Evolutionary conservation across 2,888 invertebrate genomes (phyloP), one percentile per base, ranked within the genome.

Genomic region (Malthinus flaveolus): DNA sequence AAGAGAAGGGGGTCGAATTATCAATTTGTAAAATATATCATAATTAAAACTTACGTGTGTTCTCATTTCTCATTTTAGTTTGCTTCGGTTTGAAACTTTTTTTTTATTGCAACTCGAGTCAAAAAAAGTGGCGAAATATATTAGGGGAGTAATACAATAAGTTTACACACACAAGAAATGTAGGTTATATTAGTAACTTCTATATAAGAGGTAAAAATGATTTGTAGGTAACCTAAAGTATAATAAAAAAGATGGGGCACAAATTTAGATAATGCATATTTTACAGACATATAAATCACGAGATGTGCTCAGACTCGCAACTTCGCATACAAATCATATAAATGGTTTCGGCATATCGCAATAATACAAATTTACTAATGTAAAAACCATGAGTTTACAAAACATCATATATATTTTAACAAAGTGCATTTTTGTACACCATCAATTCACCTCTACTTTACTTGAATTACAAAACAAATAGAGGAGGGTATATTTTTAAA

Each of bases 241-340:
- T 72, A 75, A 78, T 77, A 77, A 78, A 77, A 77, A 76, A 77
- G 76, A 77, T 73, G 70, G 73, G 76, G 72, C 76, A 71, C 76
- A 75, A 78, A 78, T 78, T 78, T 75, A 76, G 76, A 76, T 77
- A 78, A 77, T 78, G 77, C 76, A 77, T 77, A 77, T 77, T 77
- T 76, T 73, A 76, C 77, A 76, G 78, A 74, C 73, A 66, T 66
- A 74, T 76, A 75, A 74, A 76, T 76, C 76, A 76, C 69, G 71
- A 70, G 71, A 71, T 73, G 74, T 74, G 75, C 71, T 70, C 65
- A 66, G 74, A 71, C 71, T 73, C 68, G 73, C 73, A 74, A 77
- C 75, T 77, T 74, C 72, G 73, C 74, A 74, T 74, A 70, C 70
- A 72, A 73, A 71, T 72, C 69, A 69, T 66, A 67, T 66, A 70